phyloP scores from a whole-genome alignment of 2,113 vertebrate species.

The Scatophagus argus region DNA sequence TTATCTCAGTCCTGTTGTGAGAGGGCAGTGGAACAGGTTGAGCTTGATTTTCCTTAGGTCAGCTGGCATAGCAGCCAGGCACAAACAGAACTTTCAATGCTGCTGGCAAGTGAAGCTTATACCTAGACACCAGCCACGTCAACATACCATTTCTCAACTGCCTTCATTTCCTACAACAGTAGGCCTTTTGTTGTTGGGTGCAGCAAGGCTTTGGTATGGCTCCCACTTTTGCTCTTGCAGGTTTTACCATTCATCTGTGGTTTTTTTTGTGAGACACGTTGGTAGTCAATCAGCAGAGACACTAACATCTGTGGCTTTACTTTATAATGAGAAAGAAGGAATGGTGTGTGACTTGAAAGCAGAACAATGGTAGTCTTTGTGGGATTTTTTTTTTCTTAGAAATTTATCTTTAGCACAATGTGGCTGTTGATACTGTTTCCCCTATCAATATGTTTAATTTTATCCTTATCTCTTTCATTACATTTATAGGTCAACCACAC shows the following conservation, averaged over 20 bases:
- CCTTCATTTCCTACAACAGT: slow-evolving; percentile 76
- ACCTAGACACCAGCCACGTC: slow-evolving; percentile 59
- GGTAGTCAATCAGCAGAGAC: slow-evolving; percentile 62
- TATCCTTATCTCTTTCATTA: slow-evolving; percentile 40
- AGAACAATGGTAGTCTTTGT: slow-evolving; percentile 78
- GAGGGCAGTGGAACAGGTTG: slow-evolving; percentile 73
- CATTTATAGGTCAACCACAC: slow-evolving; percentile 33
- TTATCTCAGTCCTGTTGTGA: slow-evolving; percentile 44
- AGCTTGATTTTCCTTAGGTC: slow-evolving; percentile 76
- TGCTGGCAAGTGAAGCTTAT: slow-evolving; percentile 76
- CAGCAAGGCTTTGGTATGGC: slow-evolving; percentile 49
- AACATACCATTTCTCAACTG: slow-evolving; percentile 66
- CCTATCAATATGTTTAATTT: slow-evolving; percentile 38
- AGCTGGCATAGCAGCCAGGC: slow-evolving; percentile 68
- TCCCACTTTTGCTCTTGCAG: slow-evolving; percentile 47
- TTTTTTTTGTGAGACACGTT: slow-evolving; percentile 47
- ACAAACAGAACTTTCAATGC: slow-evolving; percentile 59
- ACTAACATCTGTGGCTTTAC: slow-evolving; percentile 56
- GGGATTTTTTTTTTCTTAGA: slow-evolving; percentile 28
- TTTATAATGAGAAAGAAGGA: slow-evolving; percentile 73
- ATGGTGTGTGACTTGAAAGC: slow-evolving; percentile 57
- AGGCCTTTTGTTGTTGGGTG: slow-evolving; percentile 73
- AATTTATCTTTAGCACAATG: slow-evolving; percentile 61
- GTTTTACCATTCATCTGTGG: slow-evolving; percentile 64
- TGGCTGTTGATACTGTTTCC: slow-evolving; percentile 47